Conservation (phyloP, 2,797 vertebrate species). For the Coracias cyanogaster region DNA sequence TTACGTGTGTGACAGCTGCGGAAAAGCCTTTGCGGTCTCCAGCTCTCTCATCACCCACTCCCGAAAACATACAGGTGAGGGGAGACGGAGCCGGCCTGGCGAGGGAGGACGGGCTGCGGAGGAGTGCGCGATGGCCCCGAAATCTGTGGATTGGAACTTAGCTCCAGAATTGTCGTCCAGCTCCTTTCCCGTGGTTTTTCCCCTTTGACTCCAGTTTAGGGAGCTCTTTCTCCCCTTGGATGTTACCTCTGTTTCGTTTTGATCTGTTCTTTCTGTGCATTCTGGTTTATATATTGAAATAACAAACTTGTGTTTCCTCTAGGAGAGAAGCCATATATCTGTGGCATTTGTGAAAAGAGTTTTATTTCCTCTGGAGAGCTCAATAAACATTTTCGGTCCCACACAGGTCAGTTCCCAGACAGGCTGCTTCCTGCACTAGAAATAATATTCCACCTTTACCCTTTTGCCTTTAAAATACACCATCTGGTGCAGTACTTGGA, state of each 20-base stretch:
- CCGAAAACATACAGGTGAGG: conserved; percentile 92
- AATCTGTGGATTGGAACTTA: neutral
- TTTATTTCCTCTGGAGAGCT: conserved; percentile 96
- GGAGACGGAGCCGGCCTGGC: neutral
- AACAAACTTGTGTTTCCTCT: conserved; percentile 66
- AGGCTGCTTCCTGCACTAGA: conserved; percentile 44
- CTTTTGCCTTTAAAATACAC: conserved; percentile 60
- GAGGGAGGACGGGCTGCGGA: neutral
- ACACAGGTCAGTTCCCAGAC: conserved; percentile 88
- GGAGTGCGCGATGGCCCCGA: rapidly evolving
- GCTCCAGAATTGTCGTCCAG: no score
- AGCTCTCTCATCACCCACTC: conserved; percentile 97
- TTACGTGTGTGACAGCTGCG: conserved; percentile 96
- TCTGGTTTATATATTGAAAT: neutral
- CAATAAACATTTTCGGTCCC: conserved; percentile 94
- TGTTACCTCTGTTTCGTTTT: rapidly evolving
- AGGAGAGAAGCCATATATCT: conserved; percentile 97
- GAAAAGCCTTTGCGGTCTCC: conserved; percentile 96
- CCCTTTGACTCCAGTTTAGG: neutral
- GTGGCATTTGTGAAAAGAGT: conserved; percentile 90
- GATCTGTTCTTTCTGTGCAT: neutral
- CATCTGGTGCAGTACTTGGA: neutral
- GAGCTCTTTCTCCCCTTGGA: neutral
- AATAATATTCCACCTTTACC: conserved; percentile 62
- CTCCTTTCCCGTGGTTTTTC: neutral